Evolutionary conservation across 2,888 invertebrate genomes (phyloP), one percentile per base, ranked within the genome.

Genomic region (Lithosia quadra): DNA sequence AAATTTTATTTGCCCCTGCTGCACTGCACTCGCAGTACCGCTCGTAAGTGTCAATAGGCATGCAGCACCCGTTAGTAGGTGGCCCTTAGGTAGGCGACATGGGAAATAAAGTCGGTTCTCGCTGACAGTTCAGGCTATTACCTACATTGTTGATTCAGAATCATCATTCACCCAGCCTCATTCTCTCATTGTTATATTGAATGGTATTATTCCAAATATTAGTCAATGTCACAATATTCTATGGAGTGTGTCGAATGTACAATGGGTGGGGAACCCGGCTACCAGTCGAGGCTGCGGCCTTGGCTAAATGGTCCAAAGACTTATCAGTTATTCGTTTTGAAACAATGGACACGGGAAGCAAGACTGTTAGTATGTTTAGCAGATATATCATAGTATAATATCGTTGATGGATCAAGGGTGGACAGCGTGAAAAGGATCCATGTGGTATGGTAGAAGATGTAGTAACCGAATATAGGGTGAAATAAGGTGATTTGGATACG

Each of bases 201-300:
- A 53, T 61, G 64, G 18, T 22, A 58, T 73, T 70, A 75, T 73
- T 66, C 59, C 43, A 63, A 68, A 75, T 71, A 71, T 72, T 69
- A 55, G 64, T 68, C 68, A 70, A 74, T 80, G 76, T 72, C 63
- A 76, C 76, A 78, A 76, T 74, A 63, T 67, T 76, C 73, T 69
- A 79, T 67, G 57, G 39, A 58, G 76, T 80, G 83, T 86, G 77
- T 76, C 83, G 61, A 83, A 85, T 81, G 78, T 69, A 86, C 86
- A 87, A 88, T 88, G 73, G 80, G 67, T 77, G 68, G 75, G 77
- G 82, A 75, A 79, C 77, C 73, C 76, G 73, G 76, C 79, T 79
- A 79, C 78, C 73, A 76, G 67, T 69, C 74, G 78, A 82, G 84
- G 82, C 74, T 74, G 60, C 43, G 81, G 75, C 90, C 90, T 85